Base-by-base conservation (phyloP, 2,888 invertebrate species). In the Pristionchus fissidentatus region DNA sequence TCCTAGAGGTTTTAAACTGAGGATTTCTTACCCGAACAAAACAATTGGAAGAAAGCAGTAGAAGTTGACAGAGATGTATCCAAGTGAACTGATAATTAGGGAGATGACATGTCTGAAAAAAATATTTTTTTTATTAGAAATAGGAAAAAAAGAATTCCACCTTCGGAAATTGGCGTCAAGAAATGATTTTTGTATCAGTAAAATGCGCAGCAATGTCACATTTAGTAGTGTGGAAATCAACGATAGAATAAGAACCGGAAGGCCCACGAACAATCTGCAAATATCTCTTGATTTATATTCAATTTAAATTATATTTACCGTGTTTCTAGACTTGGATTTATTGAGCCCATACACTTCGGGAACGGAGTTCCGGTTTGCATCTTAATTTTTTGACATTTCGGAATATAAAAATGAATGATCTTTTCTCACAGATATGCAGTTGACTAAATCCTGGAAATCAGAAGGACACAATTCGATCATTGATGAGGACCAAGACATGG, bases 31-130 rank as follows among this genome's bases (percentile, higher is more conserved):
- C 80, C 80, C 62, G 29, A 80, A 60, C 29, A 80, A 19, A 32
- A 49, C 60, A 26, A 80, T 80, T 10, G 80, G 80, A 57, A 80
- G 62, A n/a, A 60, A 80, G 38, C 80, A 80, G 19, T 80, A 80
- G 43, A 60, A 80, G 41, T 80, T 80, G 29, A 80, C 80, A 32
- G 62, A 60, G 43, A 80, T 57, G 43, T 60, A 80, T 3, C 80
- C 80, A 15, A 80, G 26, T 3, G 32, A 80, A 22, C 46, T 49
- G 60, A 80, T n/a, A 29, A 60, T 80, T 10, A 80, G 41, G 0
- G 80, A 80, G 29, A 80, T 38, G n/a, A 80, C 43, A 22, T 60
- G 62, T 41, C 80, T 80, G 43, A 26, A 26, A 41, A 32, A 46
- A 52, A 35, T n/a, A 52, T 38, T 57, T 32, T 10, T 19, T 43